Evolutionary conservation across 2,113 vertebrate genomes (phyloP).

Genomic region (Gallinago undulata): DNA sequence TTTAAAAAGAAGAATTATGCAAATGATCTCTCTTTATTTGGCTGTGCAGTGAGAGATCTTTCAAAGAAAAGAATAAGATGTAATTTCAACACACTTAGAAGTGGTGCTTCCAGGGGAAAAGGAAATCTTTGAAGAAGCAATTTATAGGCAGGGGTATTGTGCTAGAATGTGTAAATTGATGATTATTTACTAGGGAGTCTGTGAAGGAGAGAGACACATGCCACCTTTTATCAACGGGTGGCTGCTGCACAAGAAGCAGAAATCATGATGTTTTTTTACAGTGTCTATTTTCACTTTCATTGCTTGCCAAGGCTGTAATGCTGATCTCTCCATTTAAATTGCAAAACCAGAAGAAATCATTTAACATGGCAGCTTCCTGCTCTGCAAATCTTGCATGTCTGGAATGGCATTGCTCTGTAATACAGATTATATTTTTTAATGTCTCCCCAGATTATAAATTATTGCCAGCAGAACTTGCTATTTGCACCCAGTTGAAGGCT

Average conservation of each 20-base stretch:
- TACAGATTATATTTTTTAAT: background rate
- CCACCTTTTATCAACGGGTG: constrained; percentile 45
- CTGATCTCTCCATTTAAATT: constrained; percentile 47
- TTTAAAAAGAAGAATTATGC: constrained; percentile 61
- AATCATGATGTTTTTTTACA: constrained; percentile 35
- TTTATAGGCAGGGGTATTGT: constrained; percentile 64
- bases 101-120: constrained; percentile 49
- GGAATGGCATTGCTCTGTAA: background rate
- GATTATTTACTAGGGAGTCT: constrained; percentile 70
- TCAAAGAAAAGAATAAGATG: constrained; percentile 70
- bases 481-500: background rate
- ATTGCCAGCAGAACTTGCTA: background rate
- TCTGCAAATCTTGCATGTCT: background rate
- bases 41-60: constrained; percentile 38
- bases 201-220: constrained; percentile 54
- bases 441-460: background rate
- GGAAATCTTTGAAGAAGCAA: constrained; percentile 67
- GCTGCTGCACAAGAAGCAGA: constrained; percentile 16
- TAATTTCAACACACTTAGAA: constrained; percentile 65
- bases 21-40: constrained; percentile 63
- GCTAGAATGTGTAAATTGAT: constrained; percentile 67
- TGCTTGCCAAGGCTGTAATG: constrained; percentile 13
- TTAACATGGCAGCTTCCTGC: background rate
- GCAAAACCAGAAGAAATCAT: constrained; percentile 8
- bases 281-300: constrained; percentile 27